Evolutionary conservation across 2,113 vertebrate genomes (phyloP), one percentile per base, ranked within the genome.

Genomic region (Elachura formosa): DNA sequence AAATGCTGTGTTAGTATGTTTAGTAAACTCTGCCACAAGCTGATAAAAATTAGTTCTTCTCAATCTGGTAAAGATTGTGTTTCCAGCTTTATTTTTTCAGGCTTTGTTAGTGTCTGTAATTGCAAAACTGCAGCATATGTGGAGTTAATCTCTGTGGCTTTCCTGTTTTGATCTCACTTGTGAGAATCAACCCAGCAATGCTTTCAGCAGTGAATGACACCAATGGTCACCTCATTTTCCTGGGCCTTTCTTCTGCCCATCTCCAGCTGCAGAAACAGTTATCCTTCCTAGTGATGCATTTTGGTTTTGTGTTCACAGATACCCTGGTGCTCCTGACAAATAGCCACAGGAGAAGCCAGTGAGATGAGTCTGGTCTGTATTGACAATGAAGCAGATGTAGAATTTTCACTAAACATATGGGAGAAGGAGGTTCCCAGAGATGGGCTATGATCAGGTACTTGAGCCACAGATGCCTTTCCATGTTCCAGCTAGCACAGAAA

Each of bases 231-330:
- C 49, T 54, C 23, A 19, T 83, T 68, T 73, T 38, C 49, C 41
- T 41, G 10, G 21, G 12, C 10, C 3, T 38, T 51, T 17, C 24
- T 67, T 67, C 69, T 67, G 43, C 38, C n/a, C 52, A 17, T 6
- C 29, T 11, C 6, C 0, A 0, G 26, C 28, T 38, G 28, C 45
- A 69, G 34, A 76, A 52, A 4, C 6, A 21, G 34, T 29, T 43
- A 19, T 22, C 18, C 14, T 69, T 72, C 26, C 33, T 61, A 40
- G 43, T 1, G 2, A 68, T 55, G 10, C 12, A 26, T 64, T 73
- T 84, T 43, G 45, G 4, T 55, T 51, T 21, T 81, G 20, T 51
- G n/a, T 26, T 61, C 31, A 22, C 24, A 84, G 22, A 51, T 43
- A 87, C 33, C 2, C 5, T 20, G 14, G 14, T 46, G 28, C 12